A percentile compares a stretch with the other conserved stretches of the same genome.
These are phyloP conservation scores for Myotis daubentonii DNA, from an alignment of 2,797 vertebrate species.

Conservation along the genomic window DNA sequence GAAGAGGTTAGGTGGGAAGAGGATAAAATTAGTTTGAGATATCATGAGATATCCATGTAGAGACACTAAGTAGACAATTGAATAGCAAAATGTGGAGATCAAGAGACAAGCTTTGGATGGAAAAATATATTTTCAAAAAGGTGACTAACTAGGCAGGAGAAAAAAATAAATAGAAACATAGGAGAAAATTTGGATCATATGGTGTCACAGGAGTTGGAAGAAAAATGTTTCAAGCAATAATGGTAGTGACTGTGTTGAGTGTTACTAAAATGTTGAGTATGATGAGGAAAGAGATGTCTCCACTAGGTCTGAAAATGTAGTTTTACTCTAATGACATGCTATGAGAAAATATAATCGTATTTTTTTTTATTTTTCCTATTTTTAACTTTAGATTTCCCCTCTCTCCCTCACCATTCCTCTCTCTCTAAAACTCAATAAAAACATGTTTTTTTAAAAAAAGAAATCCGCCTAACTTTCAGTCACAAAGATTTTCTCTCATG, in stretches of 20 bases:
- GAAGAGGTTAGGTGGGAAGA: background rate
- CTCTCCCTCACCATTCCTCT: background rate
- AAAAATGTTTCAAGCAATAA: background rate
- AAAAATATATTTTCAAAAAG: background rate
- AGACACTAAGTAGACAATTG: background rate
- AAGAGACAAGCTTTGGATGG: background rate
- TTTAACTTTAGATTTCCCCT: background rate
- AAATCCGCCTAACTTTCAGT: background rate
- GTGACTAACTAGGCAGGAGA: background rate
- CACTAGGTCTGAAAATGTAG: background rate
- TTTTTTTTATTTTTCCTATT: conserved; percentile 50
- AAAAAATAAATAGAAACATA: background rate
- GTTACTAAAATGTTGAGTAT: background rate
- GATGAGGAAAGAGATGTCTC: background rate
- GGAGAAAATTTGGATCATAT: background rate
- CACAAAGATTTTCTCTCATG: background rate
- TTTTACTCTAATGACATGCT: background rate
- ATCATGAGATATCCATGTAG: background rate
- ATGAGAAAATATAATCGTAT: background rate
- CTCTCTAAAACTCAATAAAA: background rate
- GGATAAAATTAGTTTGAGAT: background rate
- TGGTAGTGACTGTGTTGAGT: background rate
- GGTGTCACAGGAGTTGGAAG: background rate
- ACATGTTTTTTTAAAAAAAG: background rate
- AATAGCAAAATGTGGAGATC: background rate